A percentile compares a stretch with the other conserved stretches of the same genome.
These are phyloP conservation scores for Nasua narica DNA, from an alignment of 2,797 vertebrate genomes.

Conservation along the genomic window DNA sequence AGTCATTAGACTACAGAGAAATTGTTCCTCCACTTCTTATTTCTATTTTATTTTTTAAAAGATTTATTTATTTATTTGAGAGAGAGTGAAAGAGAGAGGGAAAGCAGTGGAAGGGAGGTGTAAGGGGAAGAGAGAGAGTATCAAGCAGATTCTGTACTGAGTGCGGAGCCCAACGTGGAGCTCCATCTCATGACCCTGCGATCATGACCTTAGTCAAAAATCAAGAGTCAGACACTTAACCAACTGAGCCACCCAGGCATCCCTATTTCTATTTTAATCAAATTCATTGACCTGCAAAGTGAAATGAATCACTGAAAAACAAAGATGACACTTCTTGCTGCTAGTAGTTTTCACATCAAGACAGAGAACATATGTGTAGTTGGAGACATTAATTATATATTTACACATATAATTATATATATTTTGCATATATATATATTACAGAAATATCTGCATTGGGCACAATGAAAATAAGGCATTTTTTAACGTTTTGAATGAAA, in stretches of 20 bases:
- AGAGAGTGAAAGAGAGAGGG: background rate
- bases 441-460: background rate
- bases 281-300: background rate
- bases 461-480: background rate
- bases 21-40: background rate
- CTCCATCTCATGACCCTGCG: background rate
- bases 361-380: background rate
- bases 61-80: background rate
- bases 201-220: background rate
- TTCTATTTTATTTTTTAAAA: background rate
- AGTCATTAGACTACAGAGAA: background rate
- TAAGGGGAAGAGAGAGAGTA: background rate
- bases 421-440: background rate
- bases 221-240: background rate
- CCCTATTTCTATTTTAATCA: constrained; percentile 8
- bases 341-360: constrained; percentile 7
- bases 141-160: background rate
- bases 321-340: background rate
- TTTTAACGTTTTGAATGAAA: constrained; percentile 35
- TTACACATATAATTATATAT: background rate
- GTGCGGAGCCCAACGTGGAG: background rate
- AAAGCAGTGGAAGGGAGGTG: background rate
- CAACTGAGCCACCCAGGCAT: background rate
- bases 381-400: background rate
- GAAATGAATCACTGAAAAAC: background rate